Evolutionary conservation across 1,140 invertebrate genomes (phyloP).

Genomic region (Ips typographus): DNA sequence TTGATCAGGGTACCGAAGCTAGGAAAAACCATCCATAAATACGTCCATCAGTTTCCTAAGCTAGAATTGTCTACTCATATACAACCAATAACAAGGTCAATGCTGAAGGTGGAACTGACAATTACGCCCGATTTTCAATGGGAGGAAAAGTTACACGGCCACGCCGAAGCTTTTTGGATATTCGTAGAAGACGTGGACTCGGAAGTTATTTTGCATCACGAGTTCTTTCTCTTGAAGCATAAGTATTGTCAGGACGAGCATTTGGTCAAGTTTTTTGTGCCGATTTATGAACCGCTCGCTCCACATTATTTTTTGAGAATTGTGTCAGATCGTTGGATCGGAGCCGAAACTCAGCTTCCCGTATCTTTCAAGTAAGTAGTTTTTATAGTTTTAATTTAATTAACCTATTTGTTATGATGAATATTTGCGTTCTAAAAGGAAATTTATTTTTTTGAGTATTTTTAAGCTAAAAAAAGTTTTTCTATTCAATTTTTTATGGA

Average conservation of each 20-base stretch:
- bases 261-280: slow-evolving; percentile 96
- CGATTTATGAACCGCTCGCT: slow-evolving; percentile 96
- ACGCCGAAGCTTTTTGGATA: slow-evolving; percentile 98
- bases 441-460: neutral
- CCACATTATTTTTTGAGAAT: slow-evolving; percentile 96
- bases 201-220: slow-evolving; percentile 94
- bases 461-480: neutral
- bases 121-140: slow-evolving; percentile 99
- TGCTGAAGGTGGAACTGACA: slow-evolving; percentile 91
- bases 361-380: slow-evolving; percentile 76
- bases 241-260: slow-evolving; percentile 96
- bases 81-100: slow-evolving; percentile 96
- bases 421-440: neutral
- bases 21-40: slow-evolving; percentile 97
- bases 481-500: too few species aligned
- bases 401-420: too few species aligned
- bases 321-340: slow-evolving; percentile 81
- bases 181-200: slow-evolving; percentile 98
- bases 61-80: slow-evolving; percentile 93
- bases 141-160: slow-evolving; percentile 96
- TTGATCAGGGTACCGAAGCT: slow-evolving; percentile 93
- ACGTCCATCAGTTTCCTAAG: slow-evolving; percentile 97
- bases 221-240: slow-evolving; percentile 95
- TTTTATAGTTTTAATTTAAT: neutral
- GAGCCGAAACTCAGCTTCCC: slow-evolving; percentile 93